Evolutionary conservation across 2,888 invertebrate species (phyloP), one percentile per base, ranked within the genome.

Genomic region (Sminthurides aquaticus): DNA sequence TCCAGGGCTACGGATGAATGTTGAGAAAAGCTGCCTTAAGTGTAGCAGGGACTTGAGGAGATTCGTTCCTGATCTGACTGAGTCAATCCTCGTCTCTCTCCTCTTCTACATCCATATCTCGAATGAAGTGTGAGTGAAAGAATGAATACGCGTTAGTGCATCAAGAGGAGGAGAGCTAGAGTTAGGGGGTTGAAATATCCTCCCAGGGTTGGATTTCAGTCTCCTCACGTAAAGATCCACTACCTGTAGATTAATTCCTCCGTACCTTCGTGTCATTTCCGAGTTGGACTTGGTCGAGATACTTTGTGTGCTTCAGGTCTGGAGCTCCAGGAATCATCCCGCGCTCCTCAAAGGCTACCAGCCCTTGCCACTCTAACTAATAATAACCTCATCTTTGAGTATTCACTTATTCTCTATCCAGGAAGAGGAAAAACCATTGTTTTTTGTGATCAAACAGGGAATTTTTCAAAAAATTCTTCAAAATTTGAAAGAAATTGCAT

Each of bases 231-330:
- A 59, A 67, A 64, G 61, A 69, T n/a, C n/a, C n/a, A 58, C 72
- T 74, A 74, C 74, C 74, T 74, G 74, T 71, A 67, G 69, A 72
- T 72, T 74, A 70, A 74, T 72, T 71, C 66, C 68, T 68, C 62
- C 52, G 67, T 71, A 68, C 71, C 70, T 71, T 69, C 64, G 65
- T 71, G 70, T 72, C 72, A 74, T 74, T 74, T 70, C 74, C 65
- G 68, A 72, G 67, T 69, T 69, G 67, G 74, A 71, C 70, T 69
- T 70, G 70, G 72, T 68, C 66, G 69, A 71, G 74, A 69, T 70
- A 72, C 74, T 72, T 67, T 67, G 69, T 67, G 56, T 24, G 22
- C 43, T 15, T 34, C 43, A 11, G 8, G 8, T 11, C 43, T 34
- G 43, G 43, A 34, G 15, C 5, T 5, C 15, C 43, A 34, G 5